Evolutionary conservation across 2,113 vertebrate genomes (phyloP), one percentile per base, ranked within the genome.

Genomic region (Sapajus apella): DNA sequence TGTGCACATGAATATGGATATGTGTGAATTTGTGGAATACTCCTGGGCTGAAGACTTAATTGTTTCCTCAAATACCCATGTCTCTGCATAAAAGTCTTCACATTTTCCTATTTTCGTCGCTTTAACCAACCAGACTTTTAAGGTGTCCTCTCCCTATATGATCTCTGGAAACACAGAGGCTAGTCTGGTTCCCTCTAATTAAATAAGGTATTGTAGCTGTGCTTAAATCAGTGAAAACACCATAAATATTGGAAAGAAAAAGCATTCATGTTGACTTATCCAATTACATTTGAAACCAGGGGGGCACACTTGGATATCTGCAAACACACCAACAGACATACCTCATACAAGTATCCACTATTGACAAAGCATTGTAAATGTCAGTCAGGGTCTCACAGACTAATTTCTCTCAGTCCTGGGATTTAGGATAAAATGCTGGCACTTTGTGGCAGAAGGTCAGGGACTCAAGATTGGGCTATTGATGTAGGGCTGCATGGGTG

Each of bases 1-100:
- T 95, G 90, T 81, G 43, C 5, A 0, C 61, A 93, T 75, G 92
- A 94, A 95, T 93, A 88, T 75, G 87, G 58, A 97, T 73, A 25
- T 43, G 37, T 27, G 1, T 20, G 68, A 87, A 72, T 61, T 70
- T 4, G 11, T 86, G 86, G 56, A 72, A 73, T 79, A 55, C 73
- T 97, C 83, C 88, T 55, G 16, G 68, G 73, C 40, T 17, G 47
- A 75, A 13, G 32, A 56, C 77, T 91, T 92, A 40, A 18, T 87
- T 75, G 70, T 58, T 10, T 96, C 40, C 86, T 96, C 79, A 96
- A 6, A 95, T 90, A 75, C 52, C 40, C 82, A 68, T 83, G 73
- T 82, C 40, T 88, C 80, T 91, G 83, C 79, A 75, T 93, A 77
- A 75, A 30, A 58, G 40, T 76, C 88, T 79, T 75, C 56, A 61